phyloP scores from a whole-genome alignment of 64 coral and sea anemone genomes.

The Pocillopora damicornis region DNA sequence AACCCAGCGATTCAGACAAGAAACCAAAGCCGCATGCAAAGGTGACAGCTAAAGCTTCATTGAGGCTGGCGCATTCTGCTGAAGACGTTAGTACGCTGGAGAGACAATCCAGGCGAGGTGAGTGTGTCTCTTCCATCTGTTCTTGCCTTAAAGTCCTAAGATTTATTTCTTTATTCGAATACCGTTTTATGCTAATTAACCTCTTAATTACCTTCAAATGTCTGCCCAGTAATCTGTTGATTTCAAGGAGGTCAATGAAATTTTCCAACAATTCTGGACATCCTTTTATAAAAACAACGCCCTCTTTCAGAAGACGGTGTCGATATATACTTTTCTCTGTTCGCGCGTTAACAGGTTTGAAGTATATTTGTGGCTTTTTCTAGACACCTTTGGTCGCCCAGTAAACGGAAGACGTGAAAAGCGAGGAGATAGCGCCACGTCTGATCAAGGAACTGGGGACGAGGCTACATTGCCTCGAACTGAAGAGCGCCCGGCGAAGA shows the following conservation, averaged over 20 bases:
- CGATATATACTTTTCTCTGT: background rate
- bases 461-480: conserved; percentile 54
- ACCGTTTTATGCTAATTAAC: too few relatives aligned
- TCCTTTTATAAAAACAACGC: too few relatives aligned
- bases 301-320: too few relatives aligned
- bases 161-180: too few relatives aligned
- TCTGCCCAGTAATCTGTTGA: too few relatives aligned
- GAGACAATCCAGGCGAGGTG: conserved; percentile 14
- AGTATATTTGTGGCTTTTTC: background rate
- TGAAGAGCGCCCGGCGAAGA: conserved; percentile 28
- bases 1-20: conserved; percentile 14
- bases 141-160: background rate
- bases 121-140: too few relatives aligned
- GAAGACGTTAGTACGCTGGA: conserved; percentile 56
- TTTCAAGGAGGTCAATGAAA: too few relatives aligned
- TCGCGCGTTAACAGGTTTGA: background rate
- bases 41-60: background rate
- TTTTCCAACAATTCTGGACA: too few relatives aligned
- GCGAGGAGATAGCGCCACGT: conserved; percentile 30
- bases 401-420: conserved; percentile 7
- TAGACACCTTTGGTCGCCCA: conserved; percentile 36
- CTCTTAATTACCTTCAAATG: too few relatives aligned
- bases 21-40: background rate
- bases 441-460: conserved; percentile 62
- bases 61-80: conserved; percentile 49